Evolutionary conservation across 1,140 invertebrate genomes (phyloP), one percentile per base, ranked within the genome.

Genomic region (Hycleus cichorii): DNA sequence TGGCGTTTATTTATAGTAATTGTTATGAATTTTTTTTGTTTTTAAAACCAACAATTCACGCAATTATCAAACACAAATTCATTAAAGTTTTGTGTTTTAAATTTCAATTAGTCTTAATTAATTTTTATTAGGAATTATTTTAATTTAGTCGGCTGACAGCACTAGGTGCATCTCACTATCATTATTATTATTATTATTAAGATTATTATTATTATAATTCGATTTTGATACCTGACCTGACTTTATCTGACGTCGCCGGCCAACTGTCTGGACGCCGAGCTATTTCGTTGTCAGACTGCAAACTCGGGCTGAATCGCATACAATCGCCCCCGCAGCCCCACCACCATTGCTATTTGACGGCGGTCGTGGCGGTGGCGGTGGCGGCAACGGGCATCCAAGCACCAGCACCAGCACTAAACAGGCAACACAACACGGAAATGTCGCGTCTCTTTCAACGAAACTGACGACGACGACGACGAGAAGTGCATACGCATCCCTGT

Each of bases 271-370:
- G 39, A 18, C 39, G 44, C 47, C 32, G 32, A 32, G 32, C 32
- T 32, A 32, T 32, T 32, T 32, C 32, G 47, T 11, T 49, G 55
- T 57, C 53, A 47, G 44, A 18, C 24, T 47, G 27, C 40, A 26
- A 48, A 39, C 26, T 55, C 55, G 55, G 55, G 32, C 27, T 39
- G 39, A 39, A 42, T 57, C 47, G 55, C 47, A 38, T 12, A 25
- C 55, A 18, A 24, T 57, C 55, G 55, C 55, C 55, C 55, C 55
- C 55, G 55, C 55, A 49, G 39, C 46, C 55, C 55, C 55, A 56
- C 53, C 55, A 45, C n/a, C 44, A 25, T 32, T 9, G 7, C 10
- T 25, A 32, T 32, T 9, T 47, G 24, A 7, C 11, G 43, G 43
- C 9, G n/a, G 11, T 5, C 5, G 43, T 9, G 43, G 11, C 9